Evolutionary conservation across 1,140 invertebrate genomes (phyloP).

Genomic region (Paraescarpia echinospica): DNA sequence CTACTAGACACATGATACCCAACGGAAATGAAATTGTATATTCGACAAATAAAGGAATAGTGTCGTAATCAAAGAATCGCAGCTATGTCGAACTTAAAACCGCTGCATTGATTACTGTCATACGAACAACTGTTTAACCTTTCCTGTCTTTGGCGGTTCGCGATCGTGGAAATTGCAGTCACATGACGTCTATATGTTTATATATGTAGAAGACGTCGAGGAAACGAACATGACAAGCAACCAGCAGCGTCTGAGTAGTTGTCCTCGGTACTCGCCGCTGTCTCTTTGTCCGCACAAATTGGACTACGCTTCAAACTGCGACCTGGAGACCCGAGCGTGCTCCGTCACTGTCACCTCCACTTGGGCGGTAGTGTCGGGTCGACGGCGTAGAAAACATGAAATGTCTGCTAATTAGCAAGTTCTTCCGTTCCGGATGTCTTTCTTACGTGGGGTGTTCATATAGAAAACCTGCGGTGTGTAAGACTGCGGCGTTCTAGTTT

Average conservation of each 20-base stretch:
- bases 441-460: background rate
- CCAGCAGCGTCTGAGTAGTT: background rate
- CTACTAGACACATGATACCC: background rate
- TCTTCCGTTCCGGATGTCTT: background rate
- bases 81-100: background rate
- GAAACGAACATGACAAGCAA: background rate
- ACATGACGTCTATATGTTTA: background rate
- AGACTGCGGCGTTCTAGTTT: background rate
- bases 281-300: constrained; percentile 5
- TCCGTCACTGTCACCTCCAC: background rate
- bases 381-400: background rate
- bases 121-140: background rate
- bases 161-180: background rate
- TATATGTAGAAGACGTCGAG: background rate
- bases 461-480: background rate
- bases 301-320: background rate
- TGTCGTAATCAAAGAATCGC: background rate
- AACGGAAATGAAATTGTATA: background rate
- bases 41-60: background rate
- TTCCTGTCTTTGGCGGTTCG: background rate
- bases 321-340: background rate
- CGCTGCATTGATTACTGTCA: background rate
- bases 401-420: background rate
- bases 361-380: background rate
- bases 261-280: background rate